phyloP scores from a whole-genome alignment of 2,797 vertebrate species.

The Masticophis lateralis region DNA sequence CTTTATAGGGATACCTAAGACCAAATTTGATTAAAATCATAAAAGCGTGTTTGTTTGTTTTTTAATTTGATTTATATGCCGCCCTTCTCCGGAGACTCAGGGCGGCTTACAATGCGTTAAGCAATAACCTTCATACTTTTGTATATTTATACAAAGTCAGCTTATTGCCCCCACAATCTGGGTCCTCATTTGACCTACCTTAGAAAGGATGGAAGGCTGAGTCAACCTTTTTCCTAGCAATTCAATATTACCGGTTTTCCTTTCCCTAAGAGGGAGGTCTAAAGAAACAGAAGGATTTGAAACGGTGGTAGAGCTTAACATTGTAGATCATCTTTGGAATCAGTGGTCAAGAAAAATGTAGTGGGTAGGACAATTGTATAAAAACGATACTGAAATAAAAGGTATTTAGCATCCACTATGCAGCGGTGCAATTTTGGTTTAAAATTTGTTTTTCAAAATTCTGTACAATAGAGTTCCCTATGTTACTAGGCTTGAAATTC shows the following conservation, averaged over 20 bases:
- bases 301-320: too few species aligned
- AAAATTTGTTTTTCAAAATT: background rate
- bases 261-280: background rate
- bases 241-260: background rate
- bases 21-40: background rate
- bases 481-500: too few species aligned
- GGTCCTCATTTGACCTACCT: too few species aligned
- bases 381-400: background rate
- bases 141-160: too few species aligned
- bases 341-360: background rate
- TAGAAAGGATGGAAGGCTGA: too few species aligned
- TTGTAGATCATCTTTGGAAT: background rate
- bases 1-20: background rate
- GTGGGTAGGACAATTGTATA: background rate
- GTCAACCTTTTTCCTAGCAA: background rate
- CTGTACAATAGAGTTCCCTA: too few species aligned
- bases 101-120: too few species aligned
- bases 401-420: accelerated
- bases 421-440: background rate
- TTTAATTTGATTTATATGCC: too few species aligned
- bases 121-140: too few species aligned
- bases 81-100: too few species aligned
- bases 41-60: accelerated
- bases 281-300: background rate
- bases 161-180: too few species aligned